A percentile compares a stretch with the other conserved stretches of the same genome.
phyloP scores from a whole-genome alignment of 2,113 vertebrate genomes.

The Benitochromis conjunctus region DNA sequence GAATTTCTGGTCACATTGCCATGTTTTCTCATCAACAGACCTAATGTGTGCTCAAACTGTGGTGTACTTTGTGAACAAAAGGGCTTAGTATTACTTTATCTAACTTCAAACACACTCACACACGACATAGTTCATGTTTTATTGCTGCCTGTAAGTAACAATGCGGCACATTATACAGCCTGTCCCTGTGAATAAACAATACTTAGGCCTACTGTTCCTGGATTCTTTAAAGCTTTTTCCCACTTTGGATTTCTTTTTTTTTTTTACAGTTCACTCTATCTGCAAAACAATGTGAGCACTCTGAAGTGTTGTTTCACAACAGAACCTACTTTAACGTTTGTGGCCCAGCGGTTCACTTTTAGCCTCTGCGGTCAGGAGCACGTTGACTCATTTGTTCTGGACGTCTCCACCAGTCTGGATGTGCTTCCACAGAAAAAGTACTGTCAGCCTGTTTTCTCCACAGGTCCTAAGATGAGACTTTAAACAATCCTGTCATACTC shows the following conservation, averaged over 20 bases:
- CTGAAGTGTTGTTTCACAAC: background rate
- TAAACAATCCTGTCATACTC: background rate
- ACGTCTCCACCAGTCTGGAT: background rate
- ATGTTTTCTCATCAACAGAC: background rate
- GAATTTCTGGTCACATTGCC: background rate
- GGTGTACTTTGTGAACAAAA: background rate
- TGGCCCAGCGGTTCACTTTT: background rate
- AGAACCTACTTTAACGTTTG: background rate
- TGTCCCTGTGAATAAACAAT: background rate
- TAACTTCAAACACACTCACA: background rate
- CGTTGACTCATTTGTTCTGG: slow-evolving; percentile 27
- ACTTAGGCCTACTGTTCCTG: background rate
- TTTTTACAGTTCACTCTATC: background rate
- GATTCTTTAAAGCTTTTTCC: background rate
- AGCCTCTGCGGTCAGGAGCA: background rate
- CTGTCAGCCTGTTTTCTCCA: background rate
- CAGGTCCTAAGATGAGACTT: background rate
- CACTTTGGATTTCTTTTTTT: background rate
- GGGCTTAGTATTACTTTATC: background rate
- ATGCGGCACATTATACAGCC: background rate
- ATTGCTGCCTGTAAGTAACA: background rate
- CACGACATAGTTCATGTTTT: background rate
- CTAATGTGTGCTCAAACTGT: background rate
- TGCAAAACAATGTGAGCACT: background rate
- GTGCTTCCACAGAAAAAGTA: background rate